phyloP scores from a whole-genome alignment of 1,140 invertebrate genomes.

The Drosophila serrata region DNA sequence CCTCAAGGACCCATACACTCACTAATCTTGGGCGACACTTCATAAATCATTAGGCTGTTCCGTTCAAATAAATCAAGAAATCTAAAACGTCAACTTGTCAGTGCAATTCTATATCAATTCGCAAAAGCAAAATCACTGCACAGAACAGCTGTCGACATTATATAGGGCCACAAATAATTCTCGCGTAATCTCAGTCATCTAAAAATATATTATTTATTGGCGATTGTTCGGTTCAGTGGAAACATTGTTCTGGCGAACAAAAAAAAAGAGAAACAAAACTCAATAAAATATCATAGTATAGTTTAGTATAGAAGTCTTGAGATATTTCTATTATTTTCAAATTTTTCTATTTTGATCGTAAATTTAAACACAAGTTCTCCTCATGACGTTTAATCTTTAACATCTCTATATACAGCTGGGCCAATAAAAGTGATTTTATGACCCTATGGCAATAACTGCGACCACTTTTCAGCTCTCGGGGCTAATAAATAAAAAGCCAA shows the following conservation, averaged over 20 bases:
- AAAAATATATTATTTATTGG: conserved; percentile 41
- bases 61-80: conserved; percentile 68
- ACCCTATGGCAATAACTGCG: conserved; percentile 54
- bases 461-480: conserved; percentile 58
- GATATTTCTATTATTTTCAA: conserved; percentile 1
- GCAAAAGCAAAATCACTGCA: conserved; percentile 60
- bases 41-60: conserved; percentile 59
- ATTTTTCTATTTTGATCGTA: conserved; percentile 56
- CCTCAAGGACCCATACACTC: conserved; percentile 43
- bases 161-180: conserved; percentile 50
- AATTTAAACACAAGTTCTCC: conserved; percentile 54
- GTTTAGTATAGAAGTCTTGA: conserved; percentile 1
- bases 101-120: conserved; percentile 58
- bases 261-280: background rate
- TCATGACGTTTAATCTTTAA: conserved; percentile 54
- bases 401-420: conserved; percentile 54
- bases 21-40: conserved; percentile 74
- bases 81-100: conserved; percentile 71
- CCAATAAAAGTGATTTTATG: conserved; percentile 70
- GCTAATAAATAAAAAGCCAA: conserved; percentile 62
- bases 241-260: background rate
- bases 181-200: conserved; percentile 41
- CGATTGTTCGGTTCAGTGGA: conserved; percentile 3
- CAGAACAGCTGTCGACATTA: conserved; percentile 47
- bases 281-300: conserved; percentile 2